Evolutionary conservation across 2,113 vertebrate genomes (phyloP).

Genomic region (Callorhinus ursinus): DNA sequence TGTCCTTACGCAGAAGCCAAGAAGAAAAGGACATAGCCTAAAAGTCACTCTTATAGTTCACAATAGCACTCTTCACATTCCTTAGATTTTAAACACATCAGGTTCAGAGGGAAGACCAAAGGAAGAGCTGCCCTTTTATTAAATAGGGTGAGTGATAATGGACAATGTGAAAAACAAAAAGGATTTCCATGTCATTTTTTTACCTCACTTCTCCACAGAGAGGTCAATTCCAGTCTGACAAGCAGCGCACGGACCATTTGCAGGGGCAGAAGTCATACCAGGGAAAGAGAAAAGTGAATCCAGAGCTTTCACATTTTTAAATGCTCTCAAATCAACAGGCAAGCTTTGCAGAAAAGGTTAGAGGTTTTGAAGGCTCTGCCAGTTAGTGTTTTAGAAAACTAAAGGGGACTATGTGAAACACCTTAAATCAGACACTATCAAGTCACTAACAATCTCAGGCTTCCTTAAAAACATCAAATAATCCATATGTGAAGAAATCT

Average conservation of each 20-base stretch:
- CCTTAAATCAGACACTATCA: background rate
- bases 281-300: background rate
- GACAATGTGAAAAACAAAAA: background rate
- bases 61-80: conserved; percentile 57
- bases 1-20: background rate
- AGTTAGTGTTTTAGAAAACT: background rate
- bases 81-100: conserved; percentile 52
- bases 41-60: background rate
- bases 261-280: background rate
- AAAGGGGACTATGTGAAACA: background rate
- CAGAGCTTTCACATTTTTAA: background rate
- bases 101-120: background rate
- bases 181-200: conserved; percentile 5
- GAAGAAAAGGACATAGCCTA: background rate
- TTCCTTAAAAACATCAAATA: background rate
- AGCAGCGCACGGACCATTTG: background rate
- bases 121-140: conserved; percentile 34
- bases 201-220: background rate
- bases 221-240: background rate
- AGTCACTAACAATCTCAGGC: background rate
- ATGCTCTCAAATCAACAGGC: background rate
- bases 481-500: background rate
- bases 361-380: background rate
- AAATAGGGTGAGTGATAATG: background rate
- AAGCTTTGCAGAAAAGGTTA: background rate